Percentiles rank a stretch among this genome's conserved stretches.
Evolutionary conservation across 2,888 invertebrate genomes (phyloP).

Genomic region (Norana najaformis): DNA sequence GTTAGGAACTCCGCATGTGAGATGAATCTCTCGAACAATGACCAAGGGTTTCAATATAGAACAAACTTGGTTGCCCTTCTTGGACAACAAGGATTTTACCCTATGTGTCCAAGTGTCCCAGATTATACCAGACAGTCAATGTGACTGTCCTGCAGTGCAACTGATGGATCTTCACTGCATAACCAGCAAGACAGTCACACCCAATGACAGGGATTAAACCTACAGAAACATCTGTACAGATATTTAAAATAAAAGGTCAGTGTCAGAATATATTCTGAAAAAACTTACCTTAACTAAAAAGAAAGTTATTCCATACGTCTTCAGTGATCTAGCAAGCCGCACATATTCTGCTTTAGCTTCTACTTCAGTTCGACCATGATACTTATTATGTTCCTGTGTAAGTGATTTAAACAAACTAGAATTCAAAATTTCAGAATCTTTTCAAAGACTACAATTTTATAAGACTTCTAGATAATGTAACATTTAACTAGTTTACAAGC

Average conservation of each 20-base stretch:
- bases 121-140: not conserved
- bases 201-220: no score
- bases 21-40: no score
- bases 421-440: not conserved
- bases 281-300: slow-evolving; percentile 85
- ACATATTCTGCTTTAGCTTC: slow-evolving; percentile 97
- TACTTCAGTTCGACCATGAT: slow-evolving; percentile 76
- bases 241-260: not conserved
- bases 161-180: not conserved
- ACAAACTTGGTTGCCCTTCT: not conserved
- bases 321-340: slow-evolving; percentile 88
- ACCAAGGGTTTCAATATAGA: no score
- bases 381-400: slow-evolving; percentile 77
- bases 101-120: not conserved
- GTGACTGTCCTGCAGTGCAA: not conserved
- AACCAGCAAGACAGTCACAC: not conserved
- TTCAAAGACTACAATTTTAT: not conserved
- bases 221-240: not conserved
- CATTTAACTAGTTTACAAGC: not conserved
- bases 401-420: not conserved
- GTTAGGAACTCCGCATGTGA: no score
- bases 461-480: not conserved
- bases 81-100: not conserved
- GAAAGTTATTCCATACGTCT: slow-evolving; percentile 99
- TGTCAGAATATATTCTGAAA: not conserved